Conservation (phyloP, 2,113 vertebrate genomes). For the Upupa epops region DNA sequence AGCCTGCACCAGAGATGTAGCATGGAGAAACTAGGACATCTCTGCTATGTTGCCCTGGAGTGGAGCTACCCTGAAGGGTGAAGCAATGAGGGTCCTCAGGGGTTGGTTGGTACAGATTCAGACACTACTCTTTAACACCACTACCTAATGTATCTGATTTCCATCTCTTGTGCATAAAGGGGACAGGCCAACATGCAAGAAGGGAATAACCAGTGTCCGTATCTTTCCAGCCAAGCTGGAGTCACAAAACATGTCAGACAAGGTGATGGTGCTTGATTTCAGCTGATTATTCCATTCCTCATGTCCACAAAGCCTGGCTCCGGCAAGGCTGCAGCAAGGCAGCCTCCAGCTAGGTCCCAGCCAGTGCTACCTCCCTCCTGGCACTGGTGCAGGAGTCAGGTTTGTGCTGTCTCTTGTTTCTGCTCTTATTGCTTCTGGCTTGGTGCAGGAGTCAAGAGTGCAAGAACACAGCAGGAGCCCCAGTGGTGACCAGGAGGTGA, state of each 20-base stretch:
- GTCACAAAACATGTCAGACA: neutral
- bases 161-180: neutral
- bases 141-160: neutral
- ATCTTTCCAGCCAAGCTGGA: neutral
- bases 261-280: neutral
- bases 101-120: neutral
- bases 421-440: neutral
- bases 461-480: neutral
- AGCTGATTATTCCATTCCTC: neutral
- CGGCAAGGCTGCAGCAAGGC: neutral
- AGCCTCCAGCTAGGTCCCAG: neutral
- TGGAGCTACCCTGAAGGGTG: neutral
- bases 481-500: neutral
- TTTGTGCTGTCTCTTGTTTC: neutral
- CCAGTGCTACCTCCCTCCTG: neutral
- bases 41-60: accelerated
- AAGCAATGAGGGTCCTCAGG: neutral
- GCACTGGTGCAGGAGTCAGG: neutral
- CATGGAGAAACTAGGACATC: neutral
- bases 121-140: accelerated
- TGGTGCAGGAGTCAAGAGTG: constrained; percentile 17
- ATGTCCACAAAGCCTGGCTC: neutral
- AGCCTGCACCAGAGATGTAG: neutral
- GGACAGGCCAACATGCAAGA: neutral
- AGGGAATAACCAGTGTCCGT: neutral